Evolutionary conservation across 2,888 invertebrate genomes (phyloP).

Genomic region (Tenthredo livida): DNA sequence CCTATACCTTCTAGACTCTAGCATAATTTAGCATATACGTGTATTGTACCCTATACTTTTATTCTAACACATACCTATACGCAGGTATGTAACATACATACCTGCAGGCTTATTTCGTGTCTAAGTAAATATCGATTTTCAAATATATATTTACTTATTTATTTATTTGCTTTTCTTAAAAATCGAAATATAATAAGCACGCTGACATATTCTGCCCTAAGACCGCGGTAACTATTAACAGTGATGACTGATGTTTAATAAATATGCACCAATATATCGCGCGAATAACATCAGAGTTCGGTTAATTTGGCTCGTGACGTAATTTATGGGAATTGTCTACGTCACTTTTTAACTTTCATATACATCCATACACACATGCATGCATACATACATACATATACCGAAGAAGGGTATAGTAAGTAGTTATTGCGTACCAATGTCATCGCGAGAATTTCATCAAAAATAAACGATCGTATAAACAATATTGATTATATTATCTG

Average conservation of each 20-base stretch:
- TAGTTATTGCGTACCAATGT: too few species aligned
- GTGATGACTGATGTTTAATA: constrained; percentile 14
- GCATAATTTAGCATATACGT: neutral
- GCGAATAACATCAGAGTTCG: neutral
- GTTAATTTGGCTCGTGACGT: neutral
- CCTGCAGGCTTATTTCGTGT: neutral
- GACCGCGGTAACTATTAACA: neutral
- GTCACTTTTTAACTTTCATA: neutral
- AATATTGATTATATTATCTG: neutral
- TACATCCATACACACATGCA: too few species aligned
- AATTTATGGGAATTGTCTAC: constrained; percentile 9
- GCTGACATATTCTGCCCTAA: neutral
- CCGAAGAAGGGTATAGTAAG: too few species aligned
- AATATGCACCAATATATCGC: neutral
- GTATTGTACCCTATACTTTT: neutral
- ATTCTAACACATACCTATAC: neutral
- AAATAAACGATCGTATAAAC: neutral
- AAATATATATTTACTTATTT: neutral
- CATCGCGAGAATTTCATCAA: neutral
- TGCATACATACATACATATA: too few species aligned
- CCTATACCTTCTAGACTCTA: neutral
- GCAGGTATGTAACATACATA: neutral
- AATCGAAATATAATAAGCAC: neutral
- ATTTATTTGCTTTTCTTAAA: neutral
- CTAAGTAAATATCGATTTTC: neutral